Percentiles rank a stretch among this genome's conserved stretches.
These are phyloP conservation scores for Hypolimnas misippus DNA, from an alignment of 2,888 invertebrate species.

Conservation along the genomic window DNA sequence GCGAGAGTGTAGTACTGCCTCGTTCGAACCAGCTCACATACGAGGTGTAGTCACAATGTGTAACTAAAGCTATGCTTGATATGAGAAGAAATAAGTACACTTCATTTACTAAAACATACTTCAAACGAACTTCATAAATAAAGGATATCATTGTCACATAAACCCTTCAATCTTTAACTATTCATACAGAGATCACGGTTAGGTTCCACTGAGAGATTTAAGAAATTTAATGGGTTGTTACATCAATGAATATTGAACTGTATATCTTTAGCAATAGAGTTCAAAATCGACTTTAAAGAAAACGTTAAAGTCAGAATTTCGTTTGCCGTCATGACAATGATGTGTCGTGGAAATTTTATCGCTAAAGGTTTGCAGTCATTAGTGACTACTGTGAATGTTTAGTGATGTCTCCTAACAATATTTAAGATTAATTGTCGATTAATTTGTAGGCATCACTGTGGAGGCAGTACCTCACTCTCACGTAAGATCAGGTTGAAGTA, in stretches of 20 bases:
- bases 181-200: conserved; percentile 24
- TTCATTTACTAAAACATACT: conserved; percentile 24
- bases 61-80: background rate
- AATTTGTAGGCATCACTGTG: too few species aligned
- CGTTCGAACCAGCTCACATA: too few species aligned
- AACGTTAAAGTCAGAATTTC: conserved; percentile 41
- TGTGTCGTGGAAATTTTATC: conserved; percentile 66
- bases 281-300: conserved; percentile 17
- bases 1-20: too few species aligned
- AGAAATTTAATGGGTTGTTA: conserved; percentile 29
- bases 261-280: conserved; percentile 5
- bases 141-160: conserved; percentile 18
- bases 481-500: too few species aligned
- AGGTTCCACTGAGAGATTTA: conserved; percentile 21
- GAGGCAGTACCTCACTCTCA: too few species aligned
- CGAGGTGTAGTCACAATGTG: background rate
- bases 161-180: conserved; percentile 31
- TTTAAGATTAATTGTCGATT: conserved; percentile 22
- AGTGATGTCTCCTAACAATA: conserved; percentile 41
- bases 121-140: conserved; percentile 13
- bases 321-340: conserved; percentile 61
- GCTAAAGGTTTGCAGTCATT: conserved; percentile 62
- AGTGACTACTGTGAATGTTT: conserved; percentile 39
- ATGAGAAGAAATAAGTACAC: conserved; percentile 13
- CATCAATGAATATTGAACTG: conserved; percentile 13